A percentile compares a stretch with the other conserved stretches of the same genome.
Evolutionary conservation across 2,113 vertebrate species (phyloP).

Genomic region (Scytalopus superciliaris): DNA sequence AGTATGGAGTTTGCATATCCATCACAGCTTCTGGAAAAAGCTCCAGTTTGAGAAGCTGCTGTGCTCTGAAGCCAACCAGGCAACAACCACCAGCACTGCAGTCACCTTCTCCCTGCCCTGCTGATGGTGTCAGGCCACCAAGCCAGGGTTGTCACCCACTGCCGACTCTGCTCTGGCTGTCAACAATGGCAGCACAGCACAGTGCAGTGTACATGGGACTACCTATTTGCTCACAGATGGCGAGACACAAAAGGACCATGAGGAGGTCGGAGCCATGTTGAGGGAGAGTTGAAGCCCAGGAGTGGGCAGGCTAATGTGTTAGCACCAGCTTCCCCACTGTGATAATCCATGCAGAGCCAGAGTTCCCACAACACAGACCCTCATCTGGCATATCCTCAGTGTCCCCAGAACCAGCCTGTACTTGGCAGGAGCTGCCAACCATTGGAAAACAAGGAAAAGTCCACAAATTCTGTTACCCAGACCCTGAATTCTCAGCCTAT

Average conservation of each 20-base stretch:
- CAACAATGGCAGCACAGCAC: neutral
- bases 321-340: neutral
- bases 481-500: neutral
- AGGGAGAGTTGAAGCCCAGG: neutral
- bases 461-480: neutral
- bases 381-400: neutral
- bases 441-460: neutral
- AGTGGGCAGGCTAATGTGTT: neutral
- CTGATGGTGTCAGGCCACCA: neutral
- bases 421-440: neutral
- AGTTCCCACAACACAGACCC: neutral
- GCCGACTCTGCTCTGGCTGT: neutral
- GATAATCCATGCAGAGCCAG: neutral
- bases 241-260: neutral
- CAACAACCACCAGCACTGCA: neutral
- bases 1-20: slow-evolving; percentile 26
- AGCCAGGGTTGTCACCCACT: neutral
- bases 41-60: neutral
- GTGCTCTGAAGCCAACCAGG: neutral
- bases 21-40: slow-evolving; percentile 27
- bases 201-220: neutral
- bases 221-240: accelerated
- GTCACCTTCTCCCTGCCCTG: neutral
- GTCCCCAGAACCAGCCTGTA: neutral
- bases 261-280: neutral